Percentiles rank a stretch among this genome's conserved stretches.
phyloP scores from a whole-genome alignment of 2,113 vertebrate genomes.

The Panthera tigris region DNA sequence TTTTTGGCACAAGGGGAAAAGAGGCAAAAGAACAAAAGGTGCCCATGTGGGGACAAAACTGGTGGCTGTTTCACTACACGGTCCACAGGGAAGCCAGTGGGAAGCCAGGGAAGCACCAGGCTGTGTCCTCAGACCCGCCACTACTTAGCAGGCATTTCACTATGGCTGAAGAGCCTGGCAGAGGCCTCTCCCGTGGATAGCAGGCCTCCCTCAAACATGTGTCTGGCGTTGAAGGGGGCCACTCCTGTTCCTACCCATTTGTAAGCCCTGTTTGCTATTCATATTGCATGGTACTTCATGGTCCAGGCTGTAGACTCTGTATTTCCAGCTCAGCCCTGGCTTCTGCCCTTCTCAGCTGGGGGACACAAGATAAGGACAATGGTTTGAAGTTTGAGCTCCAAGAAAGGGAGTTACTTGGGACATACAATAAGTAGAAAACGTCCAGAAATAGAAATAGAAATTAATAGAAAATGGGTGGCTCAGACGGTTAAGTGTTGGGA shows the following conservation, averaged over 20 bases:
- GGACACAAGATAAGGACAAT: neutral
- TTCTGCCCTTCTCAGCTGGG: neutral
- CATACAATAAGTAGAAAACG: neutral
- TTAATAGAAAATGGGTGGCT: no score
- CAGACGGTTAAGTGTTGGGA: no score
- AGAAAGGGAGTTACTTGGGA: neutral
- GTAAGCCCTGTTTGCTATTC: neutral
- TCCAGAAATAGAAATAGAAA: no score
- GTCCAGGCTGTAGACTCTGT: neutral
- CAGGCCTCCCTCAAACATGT: neutral
- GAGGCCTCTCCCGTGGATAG: neutral
- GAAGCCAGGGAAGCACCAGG: rapidly evolving
- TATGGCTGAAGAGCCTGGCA: neutral
- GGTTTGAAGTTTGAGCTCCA: neutral
- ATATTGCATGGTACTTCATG: rapidly evolving
- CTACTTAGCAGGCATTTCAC: neutral
- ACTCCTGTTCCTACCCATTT: neutral
- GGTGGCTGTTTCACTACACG: neutral
- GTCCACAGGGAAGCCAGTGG: neutral
- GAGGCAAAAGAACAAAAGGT: neutral
- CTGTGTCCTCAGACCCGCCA: neutral
- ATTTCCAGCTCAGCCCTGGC: neutral
- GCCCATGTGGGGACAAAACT: neutral
- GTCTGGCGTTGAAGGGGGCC: no score
- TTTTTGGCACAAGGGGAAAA: neutral